Conservation (phyloP, 2,797 vertebrate species). For the Melopsittacus undulatus region DNA sequence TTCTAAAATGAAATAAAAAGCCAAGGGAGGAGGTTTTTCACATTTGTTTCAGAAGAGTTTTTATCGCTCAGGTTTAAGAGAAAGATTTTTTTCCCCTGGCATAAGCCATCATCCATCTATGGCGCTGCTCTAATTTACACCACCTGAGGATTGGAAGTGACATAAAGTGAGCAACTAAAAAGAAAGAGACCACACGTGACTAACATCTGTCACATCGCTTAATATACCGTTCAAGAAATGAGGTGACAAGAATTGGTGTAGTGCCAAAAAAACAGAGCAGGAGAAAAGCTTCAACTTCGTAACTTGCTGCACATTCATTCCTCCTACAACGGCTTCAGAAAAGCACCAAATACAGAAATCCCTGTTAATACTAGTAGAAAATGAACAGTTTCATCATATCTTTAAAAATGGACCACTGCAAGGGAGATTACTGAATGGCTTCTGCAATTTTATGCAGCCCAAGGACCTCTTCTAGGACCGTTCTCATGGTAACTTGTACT, state of each 20-base stretch:
- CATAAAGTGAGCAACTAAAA: constrained; percentile 36
- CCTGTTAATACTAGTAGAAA: neutral
- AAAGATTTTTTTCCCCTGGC: constrained; percentile 6
- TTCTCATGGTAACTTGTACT: neutral
- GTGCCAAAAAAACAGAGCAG: neutral
- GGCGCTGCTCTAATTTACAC: constrained; percentile 43
- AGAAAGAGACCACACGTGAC: constrained; percentile 32
- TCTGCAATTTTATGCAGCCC: neutral
- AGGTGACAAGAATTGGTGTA: neutral
- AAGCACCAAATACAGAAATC: neutral
- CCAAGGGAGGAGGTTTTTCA: constrained; percentile 31
- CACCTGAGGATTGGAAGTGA: constrained; percentile 49
- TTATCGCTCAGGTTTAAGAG: constrained; percentile 16
- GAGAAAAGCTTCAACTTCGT: neutral
- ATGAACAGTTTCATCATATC: neutral
- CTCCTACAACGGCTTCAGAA: neutral
- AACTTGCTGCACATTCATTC: neutral
- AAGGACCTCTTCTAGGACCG: neutral
- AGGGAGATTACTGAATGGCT: neutral
- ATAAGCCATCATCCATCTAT: constrained; percentile 14
- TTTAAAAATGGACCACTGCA: neutral
- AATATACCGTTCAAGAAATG: neutral
- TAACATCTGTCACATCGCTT: neutral
- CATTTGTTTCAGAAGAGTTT: constrained; percentile 50
- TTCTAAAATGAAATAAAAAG: constrained; percentile 63